Evolutionary conservation across 2,888 invertebrate species (phyloP), one percentile per base, ranked within the genome.

Genomic region (Drosophila nr. medialis): DNA sequence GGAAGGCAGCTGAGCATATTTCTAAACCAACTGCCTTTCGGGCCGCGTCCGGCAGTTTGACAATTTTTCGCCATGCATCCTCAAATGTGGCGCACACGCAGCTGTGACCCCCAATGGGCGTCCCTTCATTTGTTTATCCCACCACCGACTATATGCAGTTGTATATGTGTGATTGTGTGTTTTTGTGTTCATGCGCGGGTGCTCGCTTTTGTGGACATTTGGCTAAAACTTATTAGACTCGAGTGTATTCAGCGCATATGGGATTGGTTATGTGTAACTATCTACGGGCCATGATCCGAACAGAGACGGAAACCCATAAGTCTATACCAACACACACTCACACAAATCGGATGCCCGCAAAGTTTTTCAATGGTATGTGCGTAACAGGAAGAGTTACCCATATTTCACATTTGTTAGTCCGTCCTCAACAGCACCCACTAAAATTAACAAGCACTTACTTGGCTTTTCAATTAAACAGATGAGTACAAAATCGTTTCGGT

Each of bases 181-280:
- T 36, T 27, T 59, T 34, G 32, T 48, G 29, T 54, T 13, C 36
- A 32, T 42, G 55, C 72, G 74, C 77, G 75, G 65, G 56, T 66
- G 58, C 67, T 67, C 66, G 75, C 75, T 74, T 80, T 76, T 68
- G 60, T 88, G 81, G 70, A 69, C 86, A 80, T 86, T 86, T 79
- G 81, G 79, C 75, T 76, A 90, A 88, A 90, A 87, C 89, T 90
- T 87, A 87, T 87, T 88, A 83, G 90, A 86, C 86, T 78, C 86
- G 70, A 80, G 86, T 80, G 89, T 81, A 86, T 87, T 90, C 80
- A 78, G 89, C 77, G 72, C 81, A 80, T 72, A 81, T 80, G 86
- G 66, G 87, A 40, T 56, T 24, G 64, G 55, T 53, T 67, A 59
- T 74, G 61, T 72, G 71, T 76, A 81, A 78, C 76, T 70, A 73